Evolutionary conservation across 2,888 invertebrate genomes (phyloP).

Genomic region (Melinaea menophilus): DNA sequence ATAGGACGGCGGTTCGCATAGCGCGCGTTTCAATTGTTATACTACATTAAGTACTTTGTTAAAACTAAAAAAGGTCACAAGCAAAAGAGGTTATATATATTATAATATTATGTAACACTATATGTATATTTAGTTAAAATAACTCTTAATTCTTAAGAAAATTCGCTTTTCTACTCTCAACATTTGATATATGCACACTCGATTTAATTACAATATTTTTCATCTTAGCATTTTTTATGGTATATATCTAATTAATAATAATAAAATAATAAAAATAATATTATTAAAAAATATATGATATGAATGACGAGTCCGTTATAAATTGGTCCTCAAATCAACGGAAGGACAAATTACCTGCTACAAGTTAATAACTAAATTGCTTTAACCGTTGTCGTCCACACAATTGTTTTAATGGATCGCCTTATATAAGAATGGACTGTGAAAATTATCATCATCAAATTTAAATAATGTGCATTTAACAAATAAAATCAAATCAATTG

Average conservation of each 20-base stretch:
- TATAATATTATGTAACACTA: too few relatives aligned
- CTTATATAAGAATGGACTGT: conserved; percentile 7
- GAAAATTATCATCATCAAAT: not conserved
- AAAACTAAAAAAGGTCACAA: not conserved
- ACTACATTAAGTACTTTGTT: conserved; percentile 8
- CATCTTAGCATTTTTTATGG: too few relatives aligned
- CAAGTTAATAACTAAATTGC: conserved; percentile 47
- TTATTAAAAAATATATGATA: conserved; percentile 18
- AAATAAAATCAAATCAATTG: too few relatives aligned
- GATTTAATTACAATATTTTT: too few relatives aligned
- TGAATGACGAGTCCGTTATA: conserved; percentile 26
- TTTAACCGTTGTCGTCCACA: conserved; percentile 29
- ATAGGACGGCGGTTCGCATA: conserved; percentile 56
- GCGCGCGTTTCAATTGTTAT: conserved; percentile 14
- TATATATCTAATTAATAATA: too few relatives aligned
- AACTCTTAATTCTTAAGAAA: too few relatives aligned
- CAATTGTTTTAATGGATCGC: conserved; percentile 22
- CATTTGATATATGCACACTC: too few relatives aligned
- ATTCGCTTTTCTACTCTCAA: too few relatives aligned
- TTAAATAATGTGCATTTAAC: too few relatives aligned
- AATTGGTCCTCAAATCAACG: conserved; percentile 32
- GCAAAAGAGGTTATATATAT: too few relatives aligned
- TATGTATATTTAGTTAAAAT: too few relatives aligned
- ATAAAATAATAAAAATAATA: not conserved
- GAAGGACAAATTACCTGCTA: conserved; percentile 43